These are phyloP conservation scores for Subanguina moxae DNA, from an alignment of 1,140 invertebrate species.

Conservation along the genomic window DNA sequence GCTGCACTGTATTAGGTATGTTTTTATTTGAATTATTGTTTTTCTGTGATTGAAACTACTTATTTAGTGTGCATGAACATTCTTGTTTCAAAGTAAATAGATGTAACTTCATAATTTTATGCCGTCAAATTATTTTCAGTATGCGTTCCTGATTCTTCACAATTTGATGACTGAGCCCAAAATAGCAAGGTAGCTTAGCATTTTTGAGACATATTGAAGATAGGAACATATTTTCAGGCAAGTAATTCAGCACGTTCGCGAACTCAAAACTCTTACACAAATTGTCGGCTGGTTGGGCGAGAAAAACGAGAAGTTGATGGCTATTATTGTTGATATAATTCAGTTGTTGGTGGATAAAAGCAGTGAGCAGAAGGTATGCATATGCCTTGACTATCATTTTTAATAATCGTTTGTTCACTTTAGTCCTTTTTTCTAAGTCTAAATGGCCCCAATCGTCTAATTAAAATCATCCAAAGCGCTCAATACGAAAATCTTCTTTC, in stretches of 20 bases:
- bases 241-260: constrained; percentile 33
- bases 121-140: constrained; percentile 23
- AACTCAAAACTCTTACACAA: constrained; percentile 24
- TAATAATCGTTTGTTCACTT: constrained; percentile 16
- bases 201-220: too few species aligned
- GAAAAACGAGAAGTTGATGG: constrained; percentile 36
- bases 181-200: background rate
- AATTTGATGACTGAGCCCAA: constrained; percentile 36
- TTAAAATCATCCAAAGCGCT: constrained; percentile 28
- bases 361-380: constrained; percentile 45
- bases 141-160: constrained; percentile 38
- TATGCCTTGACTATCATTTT: too few species aligned
- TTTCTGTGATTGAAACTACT: too few species aligned
- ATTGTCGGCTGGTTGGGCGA: constrained; percentile 36
- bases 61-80: constrained; percentile 19
- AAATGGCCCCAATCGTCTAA: constrained; percentile 31
- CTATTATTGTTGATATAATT: constrained; percentile 37
- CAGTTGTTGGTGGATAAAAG: constrained; percentile 25
- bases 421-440: constrained; percentile 37
- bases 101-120: background rate
- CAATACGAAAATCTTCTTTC: constrained; percentile 33
- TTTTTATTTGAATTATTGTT: too few species aligned
- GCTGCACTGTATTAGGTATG: constrained; percentile 25
- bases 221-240: background rate
- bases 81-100: constrained; percentile 7